A percentile compares a stretch with the other conserved stretches of the same genome.
Evolutionary conservation across 2,888 invertebrate genomes (phyloP).

Genomic region (Aproaerema taeniolella): DNA sequence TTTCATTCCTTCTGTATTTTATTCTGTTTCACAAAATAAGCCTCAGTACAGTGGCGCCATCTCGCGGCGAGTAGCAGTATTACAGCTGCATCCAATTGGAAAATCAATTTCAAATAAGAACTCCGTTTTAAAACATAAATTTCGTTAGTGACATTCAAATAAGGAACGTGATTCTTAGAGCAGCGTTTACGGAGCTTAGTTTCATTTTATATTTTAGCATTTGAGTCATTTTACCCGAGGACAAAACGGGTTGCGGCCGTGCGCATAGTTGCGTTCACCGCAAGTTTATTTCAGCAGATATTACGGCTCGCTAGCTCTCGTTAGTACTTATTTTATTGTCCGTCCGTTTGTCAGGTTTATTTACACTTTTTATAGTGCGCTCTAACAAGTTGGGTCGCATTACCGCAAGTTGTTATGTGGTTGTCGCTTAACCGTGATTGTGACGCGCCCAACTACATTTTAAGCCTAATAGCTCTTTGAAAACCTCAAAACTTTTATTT

Average conservation of each 20-base stretch:
- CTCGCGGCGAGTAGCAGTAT: constrained; percentile 56
- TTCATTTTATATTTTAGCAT: too few species aligned
- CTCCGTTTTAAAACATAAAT: not conserved
- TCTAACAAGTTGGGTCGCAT: constrained; percentile 33
- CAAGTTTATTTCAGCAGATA: constrained; percentile 28
- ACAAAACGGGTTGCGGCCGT: constrained; percentile 35
- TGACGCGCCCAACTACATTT: constrained; percentile 4
- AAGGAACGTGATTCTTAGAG: constrained; percentile 22
- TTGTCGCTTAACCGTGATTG: constrained; percentile 14
- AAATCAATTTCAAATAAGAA: constrained; percentile 3
- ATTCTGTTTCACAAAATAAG: too few species aligned
- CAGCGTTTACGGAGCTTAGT: constrained; percentile 23
- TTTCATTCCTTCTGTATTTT: too few species aligned
- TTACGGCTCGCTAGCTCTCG: constrained; percentile 38
- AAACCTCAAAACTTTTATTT: constrained; percentile 5
- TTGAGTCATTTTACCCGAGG: constrained; percentile 20
- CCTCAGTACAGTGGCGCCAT: too few species aligned
- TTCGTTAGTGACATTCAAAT: constrained; percentile 2
- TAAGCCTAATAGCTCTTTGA: not conserved
- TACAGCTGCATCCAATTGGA: constrained; percentile 33
- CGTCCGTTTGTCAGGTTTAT: constrained; percentile 32
- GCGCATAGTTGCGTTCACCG: constrained; percentile 28
- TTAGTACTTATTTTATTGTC: constrained; percentile 53
- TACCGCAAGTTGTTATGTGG: constrained; percentile 23
- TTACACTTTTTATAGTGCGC: constrained; percentile 31